Evolutionary conservation across 2,797 vertebrate species (phyloP).

Genomic region (Discoglossus pictus): DNA sequence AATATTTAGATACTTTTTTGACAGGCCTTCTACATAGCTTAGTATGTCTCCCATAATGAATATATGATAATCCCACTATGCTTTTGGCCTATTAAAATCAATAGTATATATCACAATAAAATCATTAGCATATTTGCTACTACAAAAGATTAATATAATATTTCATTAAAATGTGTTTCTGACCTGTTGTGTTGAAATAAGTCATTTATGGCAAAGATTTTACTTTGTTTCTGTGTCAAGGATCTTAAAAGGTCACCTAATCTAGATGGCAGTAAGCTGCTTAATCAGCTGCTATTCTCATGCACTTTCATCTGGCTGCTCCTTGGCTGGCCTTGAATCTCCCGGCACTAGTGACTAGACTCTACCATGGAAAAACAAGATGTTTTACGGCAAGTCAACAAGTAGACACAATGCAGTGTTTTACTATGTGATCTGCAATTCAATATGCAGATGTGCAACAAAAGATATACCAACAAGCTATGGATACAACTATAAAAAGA

Average conservation of each 20-base stretch:
- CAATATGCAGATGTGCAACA: no score
- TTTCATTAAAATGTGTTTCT: no score
- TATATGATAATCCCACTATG: no score
- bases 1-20: no score
- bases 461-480: no score
- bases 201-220: constrained; percentile 21
- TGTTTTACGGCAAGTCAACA: not conserved
- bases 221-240: constrained; percentile 42
- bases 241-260: constrained; percentile 45
- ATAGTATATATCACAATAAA: no score
- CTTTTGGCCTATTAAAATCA: no score
- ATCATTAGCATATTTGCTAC: no score
- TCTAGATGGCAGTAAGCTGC: constrained; percentile 40
- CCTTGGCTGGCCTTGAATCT: constrained; percentile 18
- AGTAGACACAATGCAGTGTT: constrained; percentile 2
- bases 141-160: no score
- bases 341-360: not conserved
- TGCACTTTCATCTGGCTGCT: constrained; percentile 37
- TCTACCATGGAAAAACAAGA: constrained; percentile 5
- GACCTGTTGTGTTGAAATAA: not conserved
- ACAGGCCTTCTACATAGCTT: no score
- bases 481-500: no score
- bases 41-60: no score
- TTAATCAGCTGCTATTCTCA: constrained; percentile 42
- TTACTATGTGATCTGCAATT: constrained; percentile 10